Conservation (phyloP, 1,140 invertebrate species). For the Odontomachus brunneus region DNA sequence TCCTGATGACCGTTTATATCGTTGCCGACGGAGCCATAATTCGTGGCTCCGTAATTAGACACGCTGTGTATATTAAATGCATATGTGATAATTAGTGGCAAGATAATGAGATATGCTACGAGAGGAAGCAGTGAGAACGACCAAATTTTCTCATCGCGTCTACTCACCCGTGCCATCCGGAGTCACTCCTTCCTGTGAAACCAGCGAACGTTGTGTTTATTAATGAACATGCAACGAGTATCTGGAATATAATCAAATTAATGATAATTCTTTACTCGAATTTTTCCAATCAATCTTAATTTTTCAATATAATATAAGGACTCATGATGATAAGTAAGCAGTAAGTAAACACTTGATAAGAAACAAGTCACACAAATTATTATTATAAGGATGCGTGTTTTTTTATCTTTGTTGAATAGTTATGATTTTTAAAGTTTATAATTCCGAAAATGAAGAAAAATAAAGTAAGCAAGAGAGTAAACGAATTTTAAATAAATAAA, state of each 20-base stretch:
- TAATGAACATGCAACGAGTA: conserved; percentile 55
- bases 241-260: conserved; percentile 73
- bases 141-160: conserved; percentile 9
- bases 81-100: conserved; percentile 26
- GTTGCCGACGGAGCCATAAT: background rate
- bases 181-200: conserved; percentile 39
- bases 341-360: too few relatives aligned
- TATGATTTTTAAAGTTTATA: too few relatives aligned
- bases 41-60: background rate
- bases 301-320: background rate
- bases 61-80: background rate
- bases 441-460: too few relatives aligned
- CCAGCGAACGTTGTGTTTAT: conserved; percentile 53
- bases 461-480: too few relatives aligned
- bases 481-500: background rate
- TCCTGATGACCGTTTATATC: conserved; percentile 68
- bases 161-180: conserved; percentile 75
- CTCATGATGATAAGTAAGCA: background rate
- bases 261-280: background rate
- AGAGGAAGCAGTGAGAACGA: background rate
- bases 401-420: background rate
- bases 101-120: background rate
- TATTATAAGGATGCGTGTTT: background rate
- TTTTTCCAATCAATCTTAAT: background rate
- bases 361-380: background rate